Evolutionary conservation across 1,140 invertebrate genomes (phyloP).

Genomic region (Bombus balteatus): DNA sequence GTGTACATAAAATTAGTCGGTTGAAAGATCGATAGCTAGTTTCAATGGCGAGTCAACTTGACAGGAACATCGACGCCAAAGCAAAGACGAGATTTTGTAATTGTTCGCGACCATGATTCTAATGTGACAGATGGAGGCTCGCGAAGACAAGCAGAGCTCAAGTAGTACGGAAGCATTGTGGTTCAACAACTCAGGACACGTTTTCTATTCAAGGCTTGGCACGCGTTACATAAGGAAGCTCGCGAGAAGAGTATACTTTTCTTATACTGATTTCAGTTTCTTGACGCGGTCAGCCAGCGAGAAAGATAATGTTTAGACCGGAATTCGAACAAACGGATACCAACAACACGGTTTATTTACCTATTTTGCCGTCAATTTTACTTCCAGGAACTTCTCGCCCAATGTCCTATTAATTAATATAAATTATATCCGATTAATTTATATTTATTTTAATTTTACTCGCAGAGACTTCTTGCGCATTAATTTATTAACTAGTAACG

Average conservation of each 20-base stretch:
- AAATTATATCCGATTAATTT: not conserved
- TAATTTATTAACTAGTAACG: not conserved
- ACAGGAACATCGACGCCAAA: not conserved
- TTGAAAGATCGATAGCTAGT: not conserved
- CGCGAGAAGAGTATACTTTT: not conserved
- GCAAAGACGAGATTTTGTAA: slow-evolving; percentile 18
- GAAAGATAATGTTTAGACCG: not conserved
- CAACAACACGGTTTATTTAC: no score
- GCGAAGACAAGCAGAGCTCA: not conserved
- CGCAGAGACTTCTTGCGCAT: not conserved
- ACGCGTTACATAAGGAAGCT: not conserved
- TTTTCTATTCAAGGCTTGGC: slow-evolving; percentile 47
- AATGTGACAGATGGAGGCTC: not conserved
- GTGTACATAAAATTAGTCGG: not conserved
- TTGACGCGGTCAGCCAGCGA: not conserved
- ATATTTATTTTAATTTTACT: not conserved
- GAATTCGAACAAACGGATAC: not conserved
- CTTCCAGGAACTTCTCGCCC: no score
- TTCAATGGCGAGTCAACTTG: not conserved
- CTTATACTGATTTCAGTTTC: slow-evolving; percentile 5
- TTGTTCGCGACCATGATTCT: not conserved
- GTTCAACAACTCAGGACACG: slow-evolving; percentile 12
- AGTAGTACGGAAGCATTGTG: slow-evolving; percentile 11
- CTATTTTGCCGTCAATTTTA: no score
- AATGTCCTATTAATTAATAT: no score